phyloP scores from a whole-genome alignment of 2,888 invertebrate genomes.

The Nephrotoma flavescens region DNA sequence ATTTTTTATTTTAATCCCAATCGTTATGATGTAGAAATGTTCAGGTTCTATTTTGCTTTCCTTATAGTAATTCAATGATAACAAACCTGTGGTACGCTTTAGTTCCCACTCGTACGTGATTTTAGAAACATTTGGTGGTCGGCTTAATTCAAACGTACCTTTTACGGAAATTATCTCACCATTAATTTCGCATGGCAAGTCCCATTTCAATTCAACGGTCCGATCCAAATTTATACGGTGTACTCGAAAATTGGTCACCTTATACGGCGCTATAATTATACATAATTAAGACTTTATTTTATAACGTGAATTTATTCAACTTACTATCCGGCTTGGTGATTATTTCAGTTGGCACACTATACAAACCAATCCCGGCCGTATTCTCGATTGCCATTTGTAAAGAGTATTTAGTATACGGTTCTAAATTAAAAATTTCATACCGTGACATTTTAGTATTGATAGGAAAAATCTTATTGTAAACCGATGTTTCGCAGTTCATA shows the following conservation, averaged over 20 bases:
- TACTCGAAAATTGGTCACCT: background rate
- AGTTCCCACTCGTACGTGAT: background rate
- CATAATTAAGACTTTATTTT: background rate
- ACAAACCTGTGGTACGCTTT: background rate
- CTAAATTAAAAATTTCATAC: background rate
- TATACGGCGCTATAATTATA: background rate
- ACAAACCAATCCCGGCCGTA: background rate
- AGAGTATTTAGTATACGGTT: background rate
- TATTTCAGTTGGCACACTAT: background rate
- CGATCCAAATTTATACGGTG: background rate
- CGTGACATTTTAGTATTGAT: background rate
- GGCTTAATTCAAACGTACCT: background rate
- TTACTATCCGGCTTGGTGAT: background rate
- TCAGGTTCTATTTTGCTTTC: background rate
- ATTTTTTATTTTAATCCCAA: background rate
- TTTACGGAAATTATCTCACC: background rate
- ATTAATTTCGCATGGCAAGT: background rate
- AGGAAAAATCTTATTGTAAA: background rate
- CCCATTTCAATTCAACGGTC: background rate
- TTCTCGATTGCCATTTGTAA: background rate
- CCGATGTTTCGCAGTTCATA: background rate
- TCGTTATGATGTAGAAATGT: background rate
- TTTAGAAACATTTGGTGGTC: background rate
- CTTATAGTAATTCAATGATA: background rate
- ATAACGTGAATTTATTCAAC: background rate